Base-by-base conservation (phyloP, 2,113 vertebrate genomes). In the Perccottus glenii region DNA sequence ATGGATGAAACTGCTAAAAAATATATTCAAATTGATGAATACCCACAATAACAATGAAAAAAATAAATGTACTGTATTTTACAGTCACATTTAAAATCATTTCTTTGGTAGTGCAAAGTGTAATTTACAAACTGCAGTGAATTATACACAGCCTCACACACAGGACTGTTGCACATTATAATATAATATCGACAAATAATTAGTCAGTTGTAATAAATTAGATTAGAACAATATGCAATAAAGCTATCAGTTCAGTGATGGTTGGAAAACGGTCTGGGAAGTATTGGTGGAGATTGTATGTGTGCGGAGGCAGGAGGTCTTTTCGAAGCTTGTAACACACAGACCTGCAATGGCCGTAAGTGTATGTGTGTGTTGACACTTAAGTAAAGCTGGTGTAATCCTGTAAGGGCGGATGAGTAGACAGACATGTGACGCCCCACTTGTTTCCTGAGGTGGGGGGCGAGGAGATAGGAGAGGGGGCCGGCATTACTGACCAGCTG, bases 381-480 rank as follows among this genome's bases (percentile, higher is more conserved):
- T 86, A 83, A 89, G 88, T 80, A 90, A 91, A 90, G 90, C 92
- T 71, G 73, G 73, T 33, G 52, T 93, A 91, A 93, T 92, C 90
- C 86, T 85, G 81, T 91, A 86, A 93, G 89, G 87, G 80, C 72
- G 88, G 90, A 91, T 92, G 90, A 91, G 89, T 90, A 81, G 84
- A 75, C 76, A 83, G 86, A 81, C 90, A 89, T 86, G 89, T 90
- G 87, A 87, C 86, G 79, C 53, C 80, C 81, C 85, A 90, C 84
- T 89, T 89, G 88, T 89, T 79, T 87, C 83, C 75, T 72, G 80
- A 74, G 70, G 82, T 62, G 67, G 69, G 61, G 82, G 73, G 16
- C 60, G 48, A 60, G 70, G 38, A 19, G 61, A 49, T 35, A 11
- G 73, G 73, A 58, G 69, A 62, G 72, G 49, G 42, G 72, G 70